Evolutionary conservation across 2,113 vertebrate genomes (phyloP).

Genomic region (Siniperca chuatsi): DNA sequence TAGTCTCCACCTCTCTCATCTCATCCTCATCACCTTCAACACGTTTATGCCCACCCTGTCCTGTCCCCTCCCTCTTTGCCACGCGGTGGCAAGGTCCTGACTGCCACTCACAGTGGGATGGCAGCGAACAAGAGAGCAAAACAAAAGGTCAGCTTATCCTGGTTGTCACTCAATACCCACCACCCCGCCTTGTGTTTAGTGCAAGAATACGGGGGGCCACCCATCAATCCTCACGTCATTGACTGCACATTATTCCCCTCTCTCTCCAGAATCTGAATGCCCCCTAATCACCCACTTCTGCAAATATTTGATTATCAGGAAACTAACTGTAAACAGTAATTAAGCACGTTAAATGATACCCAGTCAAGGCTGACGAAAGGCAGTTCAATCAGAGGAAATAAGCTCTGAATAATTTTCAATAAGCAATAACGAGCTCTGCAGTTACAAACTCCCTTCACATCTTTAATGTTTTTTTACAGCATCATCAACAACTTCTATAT

Average conservation of each 20-base stretch:
- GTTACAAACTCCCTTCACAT: neutral
- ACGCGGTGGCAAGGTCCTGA: constrained; percentile 49
- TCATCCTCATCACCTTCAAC: constrained; percentile 48
- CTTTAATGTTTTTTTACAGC: neutral
- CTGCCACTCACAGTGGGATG: constrained; percentile 72
- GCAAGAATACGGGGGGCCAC: constrained; percentile 41
- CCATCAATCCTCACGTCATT: constrained; percentile 57
- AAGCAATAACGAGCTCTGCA: constrained; percentile 13
- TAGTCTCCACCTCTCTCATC: constrained; percentile 24
- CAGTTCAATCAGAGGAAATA: constrained; percentile 39
- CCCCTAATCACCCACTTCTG: constrained; percentile 52
- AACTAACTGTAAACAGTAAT: constrained; percentile 60
- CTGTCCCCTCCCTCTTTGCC: constrained; percentile 1
- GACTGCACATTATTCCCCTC: constrained; percentile 40
- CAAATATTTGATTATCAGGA: constrained; percentile 54
- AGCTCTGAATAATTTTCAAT: constrained; percentile 35
- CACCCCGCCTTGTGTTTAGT: constrained; percentile 7
- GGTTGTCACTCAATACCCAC: constrained; percentile 70
- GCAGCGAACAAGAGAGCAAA: constrained; percentile 75
- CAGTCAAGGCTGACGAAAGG: constrained; percentile 55
- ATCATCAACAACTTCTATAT: constrained; percentile 1
- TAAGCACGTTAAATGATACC: constrained; percentile 60
- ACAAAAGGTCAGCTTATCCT: constrained; percentile 77
- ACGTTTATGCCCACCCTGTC: constrained; percentile 10
- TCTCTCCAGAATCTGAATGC: constrained; percentile 19